phyloP scores from a whole-genome alignment of 2,888 invertebrate species.

The Epirrita christyi region DNA sequence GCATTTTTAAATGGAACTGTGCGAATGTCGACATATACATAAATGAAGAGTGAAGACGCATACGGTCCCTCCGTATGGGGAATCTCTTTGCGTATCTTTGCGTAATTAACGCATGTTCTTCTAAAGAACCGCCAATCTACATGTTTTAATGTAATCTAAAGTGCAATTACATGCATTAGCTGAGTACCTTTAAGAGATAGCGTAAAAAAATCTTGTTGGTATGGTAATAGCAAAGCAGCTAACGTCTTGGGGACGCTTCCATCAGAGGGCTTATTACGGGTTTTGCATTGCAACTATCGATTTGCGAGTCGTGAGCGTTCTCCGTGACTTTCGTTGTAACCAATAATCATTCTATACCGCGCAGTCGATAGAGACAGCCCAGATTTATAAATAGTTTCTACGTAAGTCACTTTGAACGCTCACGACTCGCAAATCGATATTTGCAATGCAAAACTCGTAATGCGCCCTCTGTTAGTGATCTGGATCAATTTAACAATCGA shows the following conservation, averaged over 20 bases:
- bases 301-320: too few species aligned
- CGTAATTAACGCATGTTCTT: constrained; percentile 33
- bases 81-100: constrained; percentile 35
- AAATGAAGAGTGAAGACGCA: constrained; percentile 43
- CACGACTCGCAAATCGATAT: too few species aligned
- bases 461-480: too few species aligned
- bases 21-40: constrained; percentile 53
- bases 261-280: too few species aligned
- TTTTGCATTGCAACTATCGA: too few species aligned
- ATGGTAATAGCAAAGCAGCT: not conserved
- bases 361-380: too few species aligned
- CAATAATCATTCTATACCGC: too few species aligned
- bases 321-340: too few species aligned
- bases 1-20: constrained; percentile 72
- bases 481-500: too few species aligned
- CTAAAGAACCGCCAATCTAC: constrained; percentile 32
- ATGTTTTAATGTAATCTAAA: constrained; percentile 29
- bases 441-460: too few species aligned
- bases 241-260: not conserved
- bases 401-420: too few species aligned
- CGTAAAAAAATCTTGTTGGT: constrained; percentile 2
- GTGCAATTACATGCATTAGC: constrained; percentile 15
- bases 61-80: constrained; percentile 22
- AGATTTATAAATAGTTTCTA: too few species aligned
- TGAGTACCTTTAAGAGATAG: constrained; percentile 1